Evolutionary conservation across 2,797 vertebrate genomes (phyloP), one percentile per base, ranked within the genome.

Genomic region (Gymnocypris eckloni): DNA sequence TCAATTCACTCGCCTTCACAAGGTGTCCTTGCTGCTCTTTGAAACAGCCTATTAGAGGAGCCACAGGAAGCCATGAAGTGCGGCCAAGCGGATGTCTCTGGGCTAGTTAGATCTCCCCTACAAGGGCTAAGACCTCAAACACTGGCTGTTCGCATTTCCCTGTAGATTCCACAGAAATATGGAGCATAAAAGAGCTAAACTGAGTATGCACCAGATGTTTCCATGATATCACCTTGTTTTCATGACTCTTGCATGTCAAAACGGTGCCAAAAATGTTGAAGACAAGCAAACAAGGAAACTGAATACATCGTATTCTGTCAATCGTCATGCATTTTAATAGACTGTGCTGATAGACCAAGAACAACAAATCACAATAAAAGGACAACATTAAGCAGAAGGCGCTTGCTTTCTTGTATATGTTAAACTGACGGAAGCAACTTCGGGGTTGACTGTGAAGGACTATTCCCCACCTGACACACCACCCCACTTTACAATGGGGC

Each of bases 1-100:
- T 80, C 91, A 86, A 88, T 90, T 87, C 88, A 87, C 88, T 89
- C 86, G 79, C 77, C 4, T 83, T 90, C 90, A 93, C 90, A 94
- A 93, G 92, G 93, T 94, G 91, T 94, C 92, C 91, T 91, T 89
- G 83, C 61, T 56, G 54, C 1, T 89, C 82, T 93, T 90, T 90
- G 79, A 91, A 90, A 90, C 87, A 89, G 86, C 88, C 90, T 87
- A 88, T 87, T 87, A 91, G 90, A 89, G 87, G 73, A 89, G 91
- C 85, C 75, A 15, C 61, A 33, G 20, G 66, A 78, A 88, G 78
- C 69, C 72, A 78, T 90, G 88, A 84, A 90, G 87, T 50, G 79
- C 52, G 45, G 82, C 70, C 54, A 70, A 78, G 82, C 66, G 82
- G 50, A 88, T 85, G 64, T 88, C 43, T 75, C 33, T 80, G 45